Base-by-base conservation (phyloP, 2,888 invertebrate species). In the Caenorhabditis sinica region DNA sequence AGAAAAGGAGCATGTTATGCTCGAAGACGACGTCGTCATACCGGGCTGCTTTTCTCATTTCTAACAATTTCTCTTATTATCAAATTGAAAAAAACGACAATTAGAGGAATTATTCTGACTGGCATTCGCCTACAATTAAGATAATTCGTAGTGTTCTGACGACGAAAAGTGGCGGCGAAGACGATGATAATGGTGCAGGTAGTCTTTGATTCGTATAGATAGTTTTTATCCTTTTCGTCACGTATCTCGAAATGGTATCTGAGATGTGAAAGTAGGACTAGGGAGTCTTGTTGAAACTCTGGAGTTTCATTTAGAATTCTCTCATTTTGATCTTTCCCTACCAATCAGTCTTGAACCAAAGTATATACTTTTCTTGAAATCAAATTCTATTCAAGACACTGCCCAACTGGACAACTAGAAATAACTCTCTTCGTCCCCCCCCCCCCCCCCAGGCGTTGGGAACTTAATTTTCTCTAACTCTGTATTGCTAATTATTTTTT, bases 31-130 rank as follows among this genome's bases (percentile, higher is more conserved):
- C 49, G 49, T 49, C 20, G 49, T 49, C 49, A 20, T 40, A 40
- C 20, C 49, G 20, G 20, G 4, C 20, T 13, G 6, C 40, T 6
- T 13, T 40, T 49, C 20, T 49, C 20, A 4, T 20, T 20, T 49
- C 49, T 49, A 20, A 20, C 49, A 49, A 49, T 49, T 49, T 49
- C 8, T 49, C 49, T 49, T n/a, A 20, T 49, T 49, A 49, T 49
- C 49, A 11, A 13, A 40, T 13, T 40, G 40, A 11, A 13, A 40
- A 40, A 13, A 40, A 40, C 40, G 40, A 40, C 40, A 13, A 40
- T 40, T 40, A 40, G 33, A 33, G 33, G 8, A 33, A 4, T 6
- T 33, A 4, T 45, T 45, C 45, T 45, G 45, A 45, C 45, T 45
- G 15, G 45, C 11, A 45, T 6, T 15, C 20, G 20, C 20, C 49